Evolutionary conservation across 2,113 vertebrate species (phyloP), one percentile per base, ranked within the genome.

Genomic region (Meriones unguiculatus): DNA sequence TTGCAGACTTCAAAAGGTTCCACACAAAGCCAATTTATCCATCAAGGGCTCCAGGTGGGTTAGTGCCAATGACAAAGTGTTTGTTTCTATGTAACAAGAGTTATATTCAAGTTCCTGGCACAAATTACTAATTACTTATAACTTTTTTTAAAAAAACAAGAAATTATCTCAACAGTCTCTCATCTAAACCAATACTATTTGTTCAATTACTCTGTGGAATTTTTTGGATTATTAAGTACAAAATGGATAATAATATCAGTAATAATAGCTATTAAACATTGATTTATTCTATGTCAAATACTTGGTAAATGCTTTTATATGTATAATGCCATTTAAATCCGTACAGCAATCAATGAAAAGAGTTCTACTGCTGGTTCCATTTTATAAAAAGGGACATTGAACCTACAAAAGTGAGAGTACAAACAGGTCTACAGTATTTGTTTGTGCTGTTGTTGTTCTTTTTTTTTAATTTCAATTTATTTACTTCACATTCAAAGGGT

Each of bases 101-200:
- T 89, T 96, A 93, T 92, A 95, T 96, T 97, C 97, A 97, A 41
- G 88, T 88, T 96, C 93, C 54, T 96, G 95, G 92, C 50, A 93
- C 35, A 78, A 91, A 93, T 86, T 90, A 91, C 77, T 93, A 97
- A 96, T 96, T 96, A 95, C 69, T 87, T 97, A 92, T 57, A 95
- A 94, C 80, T 92, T 97, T 96, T 96, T 91, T 89, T 4, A 46
- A 46, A 89, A 95, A 95, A 96, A 75, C 24, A 93, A 96, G 76
- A 96, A 95, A 90, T 94, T 67, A 96, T 75, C 62, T 81, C 13
- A 0, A 90, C 35, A 77, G 20, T 91, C 93, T 96, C 93, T 91
- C 72, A 94, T 93, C 87, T 10, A 75, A 93, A 90, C 52, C 50
- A 88, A 17, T 28, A 89, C 14, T 59, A 93, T 96, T 96, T 92